phyloP scores from a whole-genome alignment of 2,797 vertebrate genomes.

The Anas acuta region DNA sequence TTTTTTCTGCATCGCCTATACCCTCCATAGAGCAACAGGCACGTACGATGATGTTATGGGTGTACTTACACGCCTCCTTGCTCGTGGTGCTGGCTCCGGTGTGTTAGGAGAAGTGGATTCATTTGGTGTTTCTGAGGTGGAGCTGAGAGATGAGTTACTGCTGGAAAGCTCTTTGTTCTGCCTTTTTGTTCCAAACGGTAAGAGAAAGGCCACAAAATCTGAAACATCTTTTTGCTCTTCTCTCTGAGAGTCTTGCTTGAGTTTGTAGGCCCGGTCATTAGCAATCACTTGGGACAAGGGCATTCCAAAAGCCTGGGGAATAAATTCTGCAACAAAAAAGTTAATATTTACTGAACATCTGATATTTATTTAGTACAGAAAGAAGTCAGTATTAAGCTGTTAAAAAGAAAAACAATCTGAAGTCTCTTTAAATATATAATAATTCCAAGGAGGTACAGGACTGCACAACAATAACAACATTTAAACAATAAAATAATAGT shows the following conservation, averaged over 20 bases:
- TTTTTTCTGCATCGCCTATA: background rate
- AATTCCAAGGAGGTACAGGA: background rate
- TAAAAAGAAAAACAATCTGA: background rate
- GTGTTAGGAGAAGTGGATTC: constrained; percentile 86
- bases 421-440: background rate
- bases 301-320: constrained; percentile 93
- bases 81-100: constrained; percentile 85
- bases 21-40: background rate
- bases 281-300: constrained; percentile 94
- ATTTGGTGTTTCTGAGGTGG: constrained; percentile 92
- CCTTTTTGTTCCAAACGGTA: constrained; percentile 87
- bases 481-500: background rate
- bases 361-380: background rate
- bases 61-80: constrained; percentile 89
- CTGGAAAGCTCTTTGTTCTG: constrained; percentile 94
- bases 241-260: constrained; percentile 88
- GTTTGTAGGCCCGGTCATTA: constrained; percentile 92
- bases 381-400: background rate
- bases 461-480: background rate
- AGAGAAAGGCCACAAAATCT: constrained; percentile 90
- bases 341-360: constrained; percentile 17
- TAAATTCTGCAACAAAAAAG: constrained; percentile 82
- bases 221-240: constrained; percentile 89
- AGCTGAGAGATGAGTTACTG: constrained; percentile 99
- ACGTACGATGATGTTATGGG: fast-evolving